Conservation (phyloP, 2,888 invertebrate species). For the Platycnemis pennipes region DNA sequence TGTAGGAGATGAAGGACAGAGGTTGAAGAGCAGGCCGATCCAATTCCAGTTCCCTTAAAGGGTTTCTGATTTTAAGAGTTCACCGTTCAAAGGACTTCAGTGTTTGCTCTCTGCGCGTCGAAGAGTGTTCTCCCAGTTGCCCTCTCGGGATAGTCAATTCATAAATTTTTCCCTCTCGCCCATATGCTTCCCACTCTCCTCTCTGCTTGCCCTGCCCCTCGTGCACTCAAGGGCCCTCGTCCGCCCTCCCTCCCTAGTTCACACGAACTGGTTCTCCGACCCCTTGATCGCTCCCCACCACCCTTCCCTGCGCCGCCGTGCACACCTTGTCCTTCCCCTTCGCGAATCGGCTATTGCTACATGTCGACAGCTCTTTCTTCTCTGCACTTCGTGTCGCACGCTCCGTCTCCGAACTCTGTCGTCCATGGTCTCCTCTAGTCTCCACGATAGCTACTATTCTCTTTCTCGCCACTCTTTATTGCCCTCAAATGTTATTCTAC, state of each 20-base stretch:
- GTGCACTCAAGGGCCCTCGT: too few species aligned
- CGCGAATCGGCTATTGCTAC: neutral
- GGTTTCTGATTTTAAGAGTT: neutral
- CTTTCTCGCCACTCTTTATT: too few species aligned
- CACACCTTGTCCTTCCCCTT: slow-evolving; percentile 5
- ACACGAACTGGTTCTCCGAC: too few species aligned
- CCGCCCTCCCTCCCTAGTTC: too few species aligned
- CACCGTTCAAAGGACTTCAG: neutral
- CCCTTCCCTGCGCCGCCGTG: neutral
- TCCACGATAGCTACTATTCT: neutral
- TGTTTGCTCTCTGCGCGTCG: neutral
- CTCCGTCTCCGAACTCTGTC: too few species aligned
- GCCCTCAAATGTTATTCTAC: too few species aligned
- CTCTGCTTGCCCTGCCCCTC: slow-evolving; percentile 3
- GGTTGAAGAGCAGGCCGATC: too few species aligned
- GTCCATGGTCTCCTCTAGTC: too few species aligned
- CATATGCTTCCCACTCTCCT: neutral
- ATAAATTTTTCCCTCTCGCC: neutral
- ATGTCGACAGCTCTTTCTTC: too few species aligned
- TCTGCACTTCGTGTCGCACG: neutral
- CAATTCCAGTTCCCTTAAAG: neutral
- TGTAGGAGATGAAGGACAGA: neutral
- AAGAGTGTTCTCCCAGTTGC: too few species aligned
- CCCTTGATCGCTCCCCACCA: neutral
- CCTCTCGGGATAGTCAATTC: neutral